These are phyloP conservation scores for Catharus bicknelli DNA, from an alignment of 2,113 vertebrate genomes.

Conservation along the genomic window DNA sequence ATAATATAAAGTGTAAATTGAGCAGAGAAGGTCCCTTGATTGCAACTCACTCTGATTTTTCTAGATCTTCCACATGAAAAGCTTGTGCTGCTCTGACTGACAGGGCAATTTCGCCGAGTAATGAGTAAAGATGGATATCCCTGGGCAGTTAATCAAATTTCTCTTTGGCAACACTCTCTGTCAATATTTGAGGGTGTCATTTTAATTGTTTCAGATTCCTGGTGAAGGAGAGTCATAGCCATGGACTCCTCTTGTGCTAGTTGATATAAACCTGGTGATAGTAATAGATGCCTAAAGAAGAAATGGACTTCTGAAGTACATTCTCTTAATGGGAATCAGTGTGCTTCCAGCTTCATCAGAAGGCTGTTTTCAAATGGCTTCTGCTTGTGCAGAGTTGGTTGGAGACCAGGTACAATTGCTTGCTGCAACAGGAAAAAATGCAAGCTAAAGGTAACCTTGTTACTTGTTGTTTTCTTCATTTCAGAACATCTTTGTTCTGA, in stretches of 20 bases:
- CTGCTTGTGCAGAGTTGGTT: background rate
- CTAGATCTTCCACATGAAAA: background rate
- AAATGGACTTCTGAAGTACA: background rate
- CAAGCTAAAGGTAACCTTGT: background rate
- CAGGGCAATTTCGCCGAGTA: slow-evolving; percentile 1
- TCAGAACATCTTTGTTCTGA: background rate
- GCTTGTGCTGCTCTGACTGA: slow-evolving; percentile 22
- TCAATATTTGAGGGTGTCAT: slow-evolving; percentile 1
- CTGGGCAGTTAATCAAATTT: slow-evolving; percentile 15
- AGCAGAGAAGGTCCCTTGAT: background rate
- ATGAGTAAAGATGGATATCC: slow-evolving; percentile 14
- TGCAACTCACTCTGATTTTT: slow-evolving; percentile 17
- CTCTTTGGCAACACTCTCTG: background rate
- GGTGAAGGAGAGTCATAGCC: background rate
- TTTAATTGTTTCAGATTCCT: slow-evolving; percentile 28
- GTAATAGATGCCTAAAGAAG: background rate
- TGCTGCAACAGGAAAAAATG: background rate
- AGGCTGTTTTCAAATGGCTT: background rate
- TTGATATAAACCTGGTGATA: background rate
- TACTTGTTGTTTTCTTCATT: background rate
- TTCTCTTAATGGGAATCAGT: background rate
- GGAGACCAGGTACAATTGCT: background rate
- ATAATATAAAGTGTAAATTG: background rate
- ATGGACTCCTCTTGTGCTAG: background rate
- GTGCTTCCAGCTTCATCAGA: background rate